A percentile compares a stretch with the other conserved stretches of the same genome.
These are phyloP conservation scores for Aegithalos caudatus DNA, from an alignment of 2,113 vertebrate genomes.

Conservation along the genomic window DNA sequence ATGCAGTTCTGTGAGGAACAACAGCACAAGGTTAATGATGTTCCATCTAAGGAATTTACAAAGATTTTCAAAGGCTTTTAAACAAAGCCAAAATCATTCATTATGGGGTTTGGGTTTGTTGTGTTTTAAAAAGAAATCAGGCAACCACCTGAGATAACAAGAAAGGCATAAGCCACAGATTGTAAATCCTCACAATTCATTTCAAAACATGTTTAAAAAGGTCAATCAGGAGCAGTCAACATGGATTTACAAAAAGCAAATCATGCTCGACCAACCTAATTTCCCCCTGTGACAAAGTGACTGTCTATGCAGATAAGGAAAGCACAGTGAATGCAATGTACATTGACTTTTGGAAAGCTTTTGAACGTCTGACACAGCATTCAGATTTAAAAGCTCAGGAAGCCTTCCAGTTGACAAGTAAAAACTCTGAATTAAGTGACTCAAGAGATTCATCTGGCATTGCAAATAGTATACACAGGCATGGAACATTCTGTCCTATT, in stretches of 20 bases:
- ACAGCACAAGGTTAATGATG: neutral
- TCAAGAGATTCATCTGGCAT: neutral
- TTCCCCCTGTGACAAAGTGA: conserved; percentile 15
- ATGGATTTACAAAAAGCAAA: neutral
- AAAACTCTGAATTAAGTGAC: conserved; percentile 23
- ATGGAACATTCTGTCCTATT: neutral
- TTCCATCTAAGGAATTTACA: neutral
- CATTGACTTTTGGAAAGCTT: conserved; percentile 18
- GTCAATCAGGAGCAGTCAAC: conserved; percentile 27
- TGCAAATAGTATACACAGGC: neutral
- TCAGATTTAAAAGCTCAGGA: conserved; percentile 12
- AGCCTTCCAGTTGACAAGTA: conserved; percentile 4
- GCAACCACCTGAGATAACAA: conserved; percentile 16
- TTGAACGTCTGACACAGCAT: neutral
- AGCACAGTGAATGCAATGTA: neutral
- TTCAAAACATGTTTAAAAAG: conserved; percentile 6
- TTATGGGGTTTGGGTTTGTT: neutral
- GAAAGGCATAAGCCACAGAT: neutral
- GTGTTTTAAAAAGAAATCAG: conserved; percentile 9
- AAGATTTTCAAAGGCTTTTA: conserved; percentile 24
- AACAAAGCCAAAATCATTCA: conserved; percentile 24
- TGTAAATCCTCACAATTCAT: neutral
- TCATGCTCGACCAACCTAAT: neutral
- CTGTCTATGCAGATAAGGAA: conserved; percentile 19
- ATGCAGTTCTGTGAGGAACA: neutral